These are phyloP conservation scores for Rhabdomys pumilio DNA, from an alignment of 2,797 vertebrate species.

Conservation along the genomic window DNA sequence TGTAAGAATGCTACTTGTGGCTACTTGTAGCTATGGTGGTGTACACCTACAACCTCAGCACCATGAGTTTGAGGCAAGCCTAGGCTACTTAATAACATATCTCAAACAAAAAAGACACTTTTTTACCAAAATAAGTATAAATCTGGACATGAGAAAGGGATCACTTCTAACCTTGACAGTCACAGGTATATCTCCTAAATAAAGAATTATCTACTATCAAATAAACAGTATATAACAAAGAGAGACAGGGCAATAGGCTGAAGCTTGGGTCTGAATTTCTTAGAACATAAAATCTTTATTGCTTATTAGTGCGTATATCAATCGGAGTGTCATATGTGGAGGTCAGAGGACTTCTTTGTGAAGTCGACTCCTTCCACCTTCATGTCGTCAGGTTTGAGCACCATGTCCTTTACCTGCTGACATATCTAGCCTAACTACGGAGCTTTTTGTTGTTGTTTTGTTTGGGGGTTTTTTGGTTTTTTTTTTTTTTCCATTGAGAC, in stretches of 20 bases:
- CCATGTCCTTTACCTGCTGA: neutral
- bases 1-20: slow-evolving; percentile 28
- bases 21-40: neutral
- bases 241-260: neutral
- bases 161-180: slow-evolving; percentile 34
- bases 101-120: neutral
- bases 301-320: neutral
- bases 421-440: neutral
- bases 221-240: neutral
- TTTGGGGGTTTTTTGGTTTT: too few relatives aligned
- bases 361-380: too few relatives aligned
- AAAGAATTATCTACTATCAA: slow-evolving; percentile 54
- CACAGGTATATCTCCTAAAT: slow-evolving; percentile 18
- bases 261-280: slow-evolving; percentile 29
- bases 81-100: neutral
- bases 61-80: neutral
- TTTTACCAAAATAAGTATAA: slow-evolving; percentile 18
- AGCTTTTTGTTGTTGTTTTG: neutral
- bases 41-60: neutral
- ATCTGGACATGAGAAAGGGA: slow-evolving; percentile 7
- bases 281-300: neutral
- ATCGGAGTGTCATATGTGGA: neutral
- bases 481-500: neutral
- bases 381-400: neutral
- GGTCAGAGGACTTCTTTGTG: neutral